A percentile compares a stretch with the other conserved stretches of the same genome.
Conservation (phyloP, 2,113 vertebrate genomes). For the Eidolon helvum region DNA sequence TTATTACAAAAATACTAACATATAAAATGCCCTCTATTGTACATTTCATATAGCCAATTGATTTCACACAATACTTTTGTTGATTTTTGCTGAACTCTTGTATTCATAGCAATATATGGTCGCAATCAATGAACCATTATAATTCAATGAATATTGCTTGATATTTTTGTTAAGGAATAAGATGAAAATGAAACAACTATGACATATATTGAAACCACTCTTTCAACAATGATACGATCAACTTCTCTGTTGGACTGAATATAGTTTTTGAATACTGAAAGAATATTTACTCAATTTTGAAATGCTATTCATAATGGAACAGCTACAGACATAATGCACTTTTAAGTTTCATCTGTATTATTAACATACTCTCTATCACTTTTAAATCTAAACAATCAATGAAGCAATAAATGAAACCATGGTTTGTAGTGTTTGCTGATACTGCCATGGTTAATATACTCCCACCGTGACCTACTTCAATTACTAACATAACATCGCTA, state of each 20-base stretch:
- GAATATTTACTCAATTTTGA: background rate
- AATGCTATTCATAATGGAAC: background rate
- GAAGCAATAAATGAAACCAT: background rate
- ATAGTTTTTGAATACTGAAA: background rate
- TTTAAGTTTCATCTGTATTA: background rate
- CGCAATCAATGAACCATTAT: background rate
- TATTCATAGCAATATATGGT: background rate
- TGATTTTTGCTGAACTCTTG: background rate
- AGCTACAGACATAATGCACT: background rate
- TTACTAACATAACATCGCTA: background rate
- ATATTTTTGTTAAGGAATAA: constrained; percentile 16
- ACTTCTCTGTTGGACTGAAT: background rate
- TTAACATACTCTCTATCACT: background rate
- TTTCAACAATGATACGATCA: background rate
- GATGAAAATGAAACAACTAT: background rate
- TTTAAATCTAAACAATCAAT: background rate
- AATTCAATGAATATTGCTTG: background rate
- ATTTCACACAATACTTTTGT: background rate
- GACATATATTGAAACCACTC: background rate
- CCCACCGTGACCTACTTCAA: background rate
- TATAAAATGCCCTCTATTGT: background rate
- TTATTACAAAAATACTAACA: background rate
- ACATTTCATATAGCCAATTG: background rate
- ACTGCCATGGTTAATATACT: background rate
- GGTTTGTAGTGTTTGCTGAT: background rate